phyloP scores from a whole-genome alignment of 2,797 vertebrate genomes.

The Thaleichthys pacificus region DNA sequence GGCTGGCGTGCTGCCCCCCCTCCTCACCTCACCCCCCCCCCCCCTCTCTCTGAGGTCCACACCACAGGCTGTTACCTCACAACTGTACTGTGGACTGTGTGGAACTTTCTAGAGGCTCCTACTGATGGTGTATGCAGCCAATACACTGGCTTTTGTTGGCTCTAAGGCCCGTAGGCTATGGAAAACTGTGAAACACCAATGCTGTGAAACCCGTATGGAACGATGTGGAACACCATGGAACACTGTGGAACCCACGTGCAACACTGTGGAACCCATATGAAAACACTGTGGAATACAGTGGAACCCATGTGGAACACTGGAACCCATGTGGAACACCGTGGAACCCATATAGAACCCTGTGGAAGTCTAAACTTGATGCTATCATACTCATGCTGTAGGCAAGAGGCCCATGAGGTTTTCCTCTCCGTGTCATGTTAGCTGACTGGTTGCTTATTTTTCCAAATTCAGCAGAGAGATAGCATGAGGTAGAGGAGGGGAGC shows the following conservation, averaged over 20 bases:
- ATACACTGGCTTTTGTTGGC: too few species aligned
- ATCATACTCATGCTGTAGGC: slow-evolving; percentile 27
- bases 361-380: slow-evolving; percentile 15
- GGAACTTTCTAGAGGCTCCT: not conserved
- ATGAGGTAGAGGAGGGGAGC: slow-evolving; percentile 56
- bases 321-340: too few species aligned
- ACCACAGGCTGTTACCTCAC: slow-evolving; percentile 12
- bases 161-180: not conserved
- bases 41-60: not conserved
- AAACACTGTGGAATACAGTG: too few species aligned
- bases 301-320: too few species aligned
- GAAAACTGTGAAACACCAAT: too few species aligned
- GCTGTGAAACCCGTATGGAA: too few species aligned
- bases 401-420: slow-evolving; percentile 47
- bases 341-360: slow-evolving; percentile 18
- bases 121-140: not conserved
- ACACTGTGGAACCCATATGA: not conserved
- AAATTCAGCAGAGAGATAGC: slow-evolving; percentile 72
- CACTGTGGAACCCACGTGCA: too few species aligned
- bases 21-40: not conserved
- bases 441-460: slow-evolving; percentile 82
- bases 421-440: slow-evolving; percentile 73
- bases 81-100: not conserved
- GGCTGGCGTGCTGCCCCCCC: not conserved
- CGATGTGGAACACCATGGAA: too few species aligned